These are phyloP conservation scores for Rana temporaria DNA, from an alignment of 2,113 vertebrate genomes.

Conservation along the genomic window DNA sequence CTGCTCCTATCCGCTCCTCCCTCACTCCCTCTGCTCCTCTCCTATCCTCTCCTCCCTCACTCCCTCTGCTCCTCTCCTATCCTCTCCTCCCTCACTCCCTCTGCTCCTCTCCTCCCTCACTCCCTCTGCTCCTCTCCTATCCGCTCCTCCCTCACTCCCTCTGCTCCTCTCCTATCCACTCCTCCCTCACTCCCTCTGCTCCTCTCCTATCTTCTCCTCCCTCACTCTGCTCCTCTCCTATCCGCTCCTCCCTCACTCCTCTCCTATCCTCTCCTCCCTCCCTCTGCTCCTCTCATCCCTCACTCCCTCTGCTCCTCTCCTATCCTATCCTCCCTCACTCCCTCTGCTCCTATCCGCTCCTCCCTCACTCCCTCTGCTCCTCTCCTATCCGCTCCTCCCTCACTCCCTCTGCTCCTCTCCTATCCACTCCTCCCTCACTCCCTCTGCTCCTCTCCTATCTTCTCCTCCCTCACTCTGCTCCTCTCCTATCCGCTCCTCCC, in stretches of 20 bases:
- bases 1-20: not conserved
- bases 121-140: too few species aligned
- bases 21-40: not conserved
- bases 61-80: too few species aligned
- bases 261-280: not conserved
- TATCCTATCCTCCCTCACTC: too few species aligned
- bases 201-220: not conserved
- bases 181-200: not conserved
- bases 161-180: fast-evolving
- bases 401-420: too few species aligned
- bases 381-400: not conserved
- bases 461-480: not conserved
- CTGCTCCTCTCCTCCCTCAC: not conserved
- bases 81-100: too few species aligned
- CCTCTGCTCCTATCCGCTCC: not conserved
- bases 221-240: not conserved
- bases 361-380: not conserved
- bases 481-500: too few species aligned
- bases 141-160: too few species aligned
- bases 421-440: too few species aligned
- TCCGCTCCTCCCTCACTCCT: not conserved
- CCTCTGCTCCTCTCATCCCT: too few species aligned
- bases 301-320: not conserved
- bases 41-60: not conserved
- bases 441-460: not conserved